These are phyloP conservation scores for Cyaniris semiargus DNA, from an alignment of 2,888 invertebrate genomes.

Conservation along the genomic window DNA sequence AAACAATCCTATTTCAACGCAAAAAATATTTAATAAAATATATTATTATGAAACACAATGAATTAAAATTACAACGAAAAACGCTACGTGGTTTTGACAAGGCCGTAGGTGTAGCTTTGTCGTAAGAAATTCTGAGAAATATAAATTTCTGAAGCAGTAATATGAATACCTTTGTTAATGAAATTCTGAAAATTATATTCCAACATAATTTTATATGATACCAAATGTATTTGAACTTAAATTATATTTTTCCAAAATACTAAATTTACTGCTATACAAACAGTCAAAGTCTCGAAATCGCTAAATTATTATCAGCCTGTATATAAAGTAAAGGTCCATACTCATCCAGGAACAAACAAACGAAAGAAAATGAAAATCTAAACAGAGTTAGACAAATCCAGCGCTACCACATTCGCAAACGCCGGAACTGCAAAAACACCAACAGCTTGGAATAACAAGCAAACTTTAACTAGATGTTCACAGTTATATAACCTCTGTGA, in stretches of 20 bases:
- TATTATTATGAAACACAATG: slow-evolving; percentile 6
- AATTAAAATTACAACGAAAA: slow-evolving; percentile 9
- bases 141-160: not conserved
- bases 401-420: slow-evolving; percentile 22
- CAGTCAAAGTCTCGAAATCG: not conserved
- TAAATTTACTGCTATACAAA: too few relatives aligned
- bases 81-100: slow-evolving; percentile 1
- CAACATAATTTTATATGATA: not conserved
- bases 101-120: not conserved
- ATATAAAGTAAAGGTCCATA: not conserved
- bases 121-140: not conserved
- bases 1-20: not conserved
- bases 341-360: not conserved
- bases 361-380: not conserved
- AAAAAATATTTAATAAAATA: not conserved
- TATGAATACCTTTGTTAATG: not conserved
- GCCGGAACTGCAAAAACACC: slow-evolving; percentile 44
- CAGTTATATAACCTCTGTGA: slow-evolving; percentile 51
- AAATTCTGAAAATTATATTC: not conserved
- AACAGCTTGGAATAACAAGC: slow-evolving; percentile 43
- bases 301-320: not conserved
- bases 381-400: slow-evolving; percentile 26
- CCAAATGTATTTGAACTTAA: too few relatives aligned
- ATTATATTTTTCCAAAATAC: too few relatives aligned
- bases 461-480: slow-evolving; percentile 41